phyloP scores from a whole-genome alignment of 2,113 vertebrate genomes.

The Trematocara zebra region DNA sequence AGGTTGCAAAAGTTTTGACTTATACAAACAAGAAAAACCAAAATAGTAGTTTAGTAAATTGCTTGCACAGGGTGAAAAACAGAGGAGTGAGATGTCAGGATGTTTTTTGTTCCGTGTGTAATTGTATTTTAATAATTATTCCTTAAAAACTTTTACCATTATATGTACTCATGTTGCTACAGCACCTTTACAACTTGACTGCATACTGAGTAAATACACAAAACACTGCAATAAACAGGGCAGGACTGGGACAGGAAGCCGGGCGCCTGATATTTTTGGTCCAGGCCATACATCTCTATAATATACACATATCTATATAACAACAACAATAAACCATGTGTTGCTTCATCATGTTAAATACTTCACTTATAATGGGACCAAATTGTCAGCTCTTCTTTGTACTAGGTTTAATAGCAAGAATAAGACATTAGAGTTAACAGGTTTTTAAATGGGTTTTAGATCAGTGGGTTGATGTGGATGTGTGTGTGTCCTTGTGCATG shows the following conservation, averaged over 20 bases:
- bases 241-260: background rate
- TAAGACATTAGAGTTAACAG: background rate
- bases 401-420: background rate
- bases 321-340: background rate
- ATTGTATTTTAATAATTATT: background rate
- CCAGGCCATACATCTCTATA: background rate
- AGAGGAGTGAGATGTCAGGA: background rate
- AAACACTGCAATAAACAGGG: background rate
- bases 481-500: background rate
- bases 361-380: background rate
- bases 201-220: background rate
- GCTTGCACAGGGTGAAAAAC: fast-evolving
- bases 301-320: background rate
- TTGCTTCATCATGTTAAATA: background rate
- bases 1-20: background rate
- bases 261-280: fast-evolving
- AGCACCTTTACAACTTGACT: background rate
- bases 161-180: background rate
- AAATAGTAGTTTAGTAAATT: background rate
- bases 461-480: background rate
- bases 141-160: background rate
- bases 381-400: background rate
- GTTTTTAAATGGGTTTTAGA: background rate
- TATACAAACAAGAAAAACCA: background rate
- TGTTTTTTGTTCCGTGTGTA: fast-evolving